These are phyloP conservation scores for Palaemon carinicauda DNA, from an alignment of 1,140 invertebrate species.

Conservation along the genomic window DNA sequence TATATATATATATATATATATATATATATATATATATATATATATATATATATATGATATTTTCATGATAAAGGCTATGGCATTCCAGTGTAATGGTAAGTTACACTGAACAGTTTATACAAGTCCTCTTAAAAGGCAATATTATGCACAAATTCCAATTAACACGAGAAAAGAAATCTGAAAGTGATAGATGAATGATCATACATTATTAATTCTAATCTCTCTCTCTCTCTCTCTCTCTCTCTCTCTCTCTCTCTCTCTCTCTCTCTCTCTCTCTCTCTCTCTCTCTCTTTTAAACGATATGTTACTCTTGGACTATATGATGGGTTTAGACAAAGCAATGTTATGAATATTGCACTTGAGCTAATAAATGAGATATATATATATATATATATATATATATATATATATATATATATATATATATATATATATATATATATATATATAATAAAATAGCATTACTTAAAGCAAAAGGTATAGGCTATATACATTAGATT, in stretches of 20 bases:
- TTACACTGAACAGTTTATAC: too few species aligned
- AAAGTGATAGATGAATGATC: too few species aligned
- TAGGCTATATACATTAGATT: too few species aligned
- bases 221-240: background rate
- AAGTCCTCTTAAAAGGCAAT: too few species aligned
- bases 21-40: conserved; percentile 13
- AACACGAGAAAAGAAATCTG: too few species aligned
- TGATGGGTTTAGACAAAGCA: background rate
- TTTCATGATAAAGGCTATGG: too few species aligned
- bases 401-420: background rate
- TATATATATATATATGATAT: background rate
- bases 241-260: background rate
- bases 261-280: background rate
- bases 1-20: conserved; percentile 2
- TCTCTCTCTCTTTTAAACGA: background rate
- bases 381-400: background rate
- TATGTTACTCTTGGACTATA: background rate
- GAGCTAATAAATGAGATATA: background rate
- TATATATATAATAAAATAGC: too few species aligned
- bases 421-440: background rate
- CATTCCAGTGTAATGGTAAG: too few species aligned
- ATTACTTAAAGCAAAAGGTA: too few species aligned
- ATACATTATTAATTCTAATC: too few species aligned
- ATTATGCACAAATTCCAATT: too few species aligned
- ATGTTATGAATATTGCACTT: background rate